A percentile compares a stretch with the other conserved stretches of the same genome.
Conservation (phyloP, 2,888 invertebrate genomes). For the Eueremaeus valkanovi region DNA sequence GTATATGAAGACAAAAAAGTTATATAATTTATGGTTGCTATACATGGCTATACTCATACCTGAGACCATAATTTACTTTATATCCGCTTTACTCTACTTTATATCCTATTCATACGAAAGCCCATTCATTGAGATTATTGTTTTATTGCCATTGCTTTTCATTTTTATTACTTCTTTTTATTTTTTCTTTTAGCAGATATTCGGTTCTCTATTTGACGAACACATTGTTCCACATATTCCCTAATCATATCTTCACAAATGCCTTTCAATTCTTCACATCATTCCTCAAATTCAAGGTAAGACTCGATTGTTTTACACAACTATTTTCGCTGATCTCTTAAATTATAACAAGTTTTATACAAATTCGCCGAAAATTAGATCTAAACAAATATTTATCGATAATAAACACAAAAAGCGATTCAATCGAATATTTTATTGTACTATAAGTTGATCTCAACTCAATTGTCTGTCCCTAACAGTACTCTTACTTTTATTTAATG, state of each 20-base stretch:
- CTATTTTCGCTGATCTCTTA: too few species aligned
- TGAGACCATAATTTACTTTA: constrained; percentile 6
- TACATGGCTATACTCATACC: not conserved
- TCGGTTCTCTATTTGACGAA: not conserved
- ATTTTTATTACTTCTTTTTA: not conserved
- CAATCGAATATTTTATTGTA: not conserved
- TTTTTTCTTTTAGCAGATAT: not conserved
- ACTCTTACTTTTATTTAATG: constrained; percentile 4
- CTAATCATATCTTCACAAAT: not conserved
- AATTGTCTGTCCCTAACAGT: not conserved
- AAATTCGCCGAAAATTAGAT: not conserved
- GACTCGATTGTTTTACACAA: not conserved
- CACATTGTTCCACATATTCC: not conserved
- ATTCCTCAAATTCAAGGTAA: not conserved
- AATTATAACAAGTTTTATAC: not conserved
- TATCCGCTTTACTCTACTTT: not conserved
- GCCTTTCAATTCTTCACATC: not conserved
- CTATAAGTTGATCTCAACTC: not conserved
- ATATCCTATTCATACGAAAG: not conserved
- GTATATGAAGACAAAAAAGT: not conserved
- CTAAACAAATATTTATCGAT: constrained; percentile 10
- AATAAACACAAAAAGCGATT: not conserved
- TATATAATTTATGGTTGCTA: not conserved
- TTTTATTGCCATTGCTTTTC: not conserved
- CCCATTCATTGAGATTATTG: not conserved